Conservation (phyloP, 2,888 invertebrate species). For the Pollenia amentaria region DNA sequence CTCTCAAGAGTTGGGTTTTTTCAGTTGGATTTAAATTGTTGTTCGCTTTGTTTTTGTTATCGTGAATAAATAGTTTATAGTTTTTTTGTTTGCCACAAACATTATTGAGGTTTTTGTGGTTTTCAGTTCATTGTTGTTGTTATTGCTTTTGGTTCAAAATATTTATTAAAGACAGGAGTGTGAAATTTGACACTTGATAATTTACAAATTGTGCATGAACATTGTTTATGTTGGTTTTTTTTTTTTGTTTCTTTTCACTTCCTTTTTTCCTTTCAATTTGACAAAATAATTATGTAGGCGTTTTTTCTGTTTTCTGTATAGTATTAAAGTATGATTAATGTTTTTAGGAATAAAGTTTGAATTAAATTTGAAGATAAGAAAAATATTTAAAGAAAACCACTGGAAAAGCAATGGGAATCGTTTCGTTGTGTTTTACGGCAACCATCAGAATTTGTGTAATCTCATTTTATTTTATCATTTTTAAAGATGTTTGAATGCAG, state of each 20-base stretch:
- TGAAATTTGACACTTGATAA: constrained; percentile 74
- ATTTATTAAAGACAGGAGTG: constrained; percentile 66
- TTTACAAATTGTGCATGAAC: constrained; percentile 72
- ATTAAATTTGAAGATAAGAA: constrained; percentile 4
- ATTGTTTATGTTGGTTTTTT: constrained; percentile 42
- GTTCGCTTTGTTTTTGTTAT: constrained; percentile 49
- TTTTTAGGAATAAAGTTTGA: constrained; percentile 6
- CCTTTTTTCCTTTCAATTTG: constrained; percentile 36
- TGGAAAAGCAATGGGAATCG: neutral
- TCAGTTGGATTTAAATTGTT: constrained; percentile 1
- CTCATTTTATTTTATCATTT: too few relatives aligned
- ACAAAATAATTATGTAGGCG: constrained; percentile 64
- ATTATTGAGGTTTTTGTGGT: constrained; percentile 71
- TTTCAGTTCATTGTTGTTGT: constrained; percentile 7
- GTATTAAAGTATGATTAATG: constrained; percentile 38
- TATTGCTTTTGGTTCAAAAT: constrained; percentile 26
- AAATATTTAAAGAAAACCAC: neutral
- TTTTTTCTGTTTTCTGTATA: constrained; percentile 15
- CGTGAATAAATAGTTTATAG: constrained; percentile 54
- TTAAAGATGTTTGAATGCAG: too few relatives aligned
- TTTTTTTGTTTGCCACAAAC: constrained; percentile 41
- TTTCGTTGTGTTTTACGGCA: too few relatives aligned
- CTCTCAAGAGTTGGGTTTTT: constrained; percentile 28
- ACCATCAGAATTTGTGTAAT: too few relatives aligned
- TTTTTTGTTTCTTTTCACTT: constrained; percentile 28